Evolutionary conservation across 1,140 invertebrate species (phyloP).

Genomic region (Rhopalosiphum padi): DNA sequence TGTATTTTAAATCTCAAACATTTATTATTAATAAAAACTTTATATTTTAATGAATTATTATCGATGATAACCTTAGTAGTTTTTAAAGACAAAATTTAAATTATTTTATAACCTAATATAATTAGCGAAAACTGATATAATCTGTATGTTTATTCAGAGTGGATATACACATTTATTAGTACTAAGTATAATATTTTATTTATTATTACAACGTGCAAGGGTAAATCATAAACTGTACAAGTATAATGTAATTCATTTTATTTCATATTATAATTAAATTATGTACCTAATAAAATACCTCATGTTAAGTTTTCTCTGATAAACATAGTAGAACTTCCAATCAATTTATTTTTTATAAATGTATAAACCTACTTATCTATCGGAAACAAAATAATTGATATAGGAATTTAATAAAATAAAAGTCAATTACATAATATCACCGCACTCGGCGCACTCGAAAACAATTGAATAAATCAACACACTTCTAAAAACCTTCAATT

Average conservation of each 20-base stretch:
- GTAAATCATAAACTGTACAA: background rate
- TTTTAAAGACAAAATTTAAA: background rate
- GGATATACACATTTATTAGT: background rate
- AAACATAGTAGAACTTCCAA: background rate
- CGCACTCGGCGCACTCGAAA: background rate
- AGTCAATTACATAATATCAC: background rate
- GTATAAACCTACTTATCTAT: background rate
- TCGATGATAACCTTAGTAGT: background rate
- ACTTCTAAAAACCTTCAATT: background rate
- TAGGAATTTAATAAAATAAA: background rate
- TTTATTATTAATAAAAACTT: background rate
- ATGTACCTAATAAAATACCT: background rate
- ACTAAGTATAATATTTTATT: background rate
- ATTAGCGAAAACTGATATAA: background rate
- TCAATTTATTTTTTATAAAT: background rate
- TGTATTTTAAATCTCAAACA: background rate
- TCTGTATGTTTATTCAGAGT: background rate
- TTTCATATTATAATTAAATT: background rate
- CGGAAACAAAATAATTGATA: background rate
- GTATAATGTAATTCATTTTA: background rate
- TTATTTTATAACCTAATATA: background rate
- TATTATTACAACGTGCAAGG: background rate
- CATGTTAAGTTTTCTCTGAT: background rate
- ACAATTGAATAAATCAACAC: conserved; percentile 8
- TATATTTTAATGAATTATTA: background rate